Conservation (phyloP, 2,797 vertebrate species). For the Linurgus olivaceus region DNA sequence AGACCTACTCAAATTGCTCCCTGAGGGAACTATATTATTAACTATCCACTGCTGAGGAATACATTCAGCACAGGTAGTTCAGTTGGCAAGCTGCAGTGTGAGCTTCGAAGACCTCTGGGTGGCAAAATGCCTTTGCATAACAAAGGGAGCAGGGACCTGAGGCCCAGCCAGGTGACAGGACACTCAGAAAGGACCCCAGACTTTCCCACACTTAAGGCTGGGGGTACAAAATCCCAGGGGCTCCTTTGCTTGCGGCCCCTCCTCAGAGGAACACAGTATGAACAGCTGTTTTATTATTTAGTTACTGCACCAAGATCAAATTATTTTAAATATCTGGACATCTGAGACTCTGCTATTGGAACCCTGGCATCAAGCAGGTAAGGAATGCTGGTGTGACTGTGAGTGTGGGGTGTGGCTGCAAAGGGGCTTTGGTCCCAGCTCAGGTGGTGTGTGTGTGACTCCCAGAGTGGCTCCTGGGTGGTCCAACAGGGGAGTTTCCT, state of each 20-base stretch:
- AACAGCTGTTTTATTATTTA: background rate
- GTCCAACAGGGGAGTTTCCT: accelerated
- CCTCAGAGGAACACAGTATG: accelerated
- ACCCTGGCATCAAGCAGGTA: accelerated
- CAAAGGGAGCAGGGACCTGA: background rate
- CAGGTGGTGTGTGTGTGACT: accelerated
- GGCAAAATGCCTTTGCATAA: background rate
- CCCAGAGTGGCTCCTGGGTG: background rate
- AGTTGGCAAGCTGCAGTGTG: background rate
- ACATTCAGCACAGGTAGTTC: background rate
- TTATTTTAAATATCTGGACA: background rate
- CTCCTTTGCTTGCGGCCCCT: background rate
- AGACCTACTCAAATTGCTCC: background rate
- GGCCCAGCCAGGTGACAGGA: background rate
- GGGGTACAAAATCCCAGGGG: background rate
- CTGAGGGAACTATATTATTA: background rate
- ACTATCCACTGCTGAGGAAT: background rate
- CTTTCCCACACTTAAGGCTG: background rate
- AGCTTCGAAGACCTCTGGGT: background rate
- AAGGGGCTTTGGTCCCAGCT: accelerated
- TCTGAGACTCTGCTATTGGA: background rate
- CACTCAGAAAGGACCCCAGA: background rate
- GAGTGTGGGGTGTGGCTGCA: accelerated
- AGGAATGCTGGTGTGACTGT: background rate
- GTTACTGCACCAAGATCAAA: background rate